phyloP scores from a whole-genome alignment of 2,797 vertebrate genomes.

The Apogon hyalosoma region DNA sequence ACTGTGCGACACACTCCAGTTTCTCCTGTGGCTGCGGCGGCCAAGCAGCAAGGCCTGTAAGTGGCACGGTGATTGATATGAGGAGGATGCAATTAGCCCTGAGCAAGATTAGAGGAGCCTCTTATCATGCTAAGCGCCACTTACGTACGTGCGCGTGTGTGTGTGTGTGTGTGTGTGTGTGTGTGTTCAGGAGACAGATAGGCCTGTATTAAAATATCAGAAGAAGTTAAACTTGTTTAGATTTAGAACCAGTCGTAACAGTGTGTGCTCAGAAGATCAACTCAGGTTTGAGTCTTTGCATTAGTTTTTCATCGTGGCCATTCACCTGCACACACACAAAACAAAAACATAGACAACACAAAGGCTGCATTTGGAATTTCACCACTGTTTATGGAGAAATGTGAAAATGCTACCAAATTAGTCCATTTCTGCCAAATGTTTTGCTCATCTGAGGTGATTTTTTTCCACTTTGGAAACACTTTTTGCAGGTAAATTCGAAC shows the following conservation, averaged over 20 bases:
- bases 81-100: constrained; percentile 58
- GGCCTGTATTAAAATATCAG: neutral
- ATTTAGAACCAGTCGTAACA: constrained; percentile 9
- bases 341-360: no score
- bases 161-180: constrained; percentile 11
- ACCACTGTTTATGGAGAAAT: no score
- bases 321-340: no score
- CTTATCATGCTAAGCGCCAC: constrained; percentile 52
- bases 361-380: no score
- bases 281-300: neutral
- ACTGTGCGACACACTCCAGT: constrained; percentile 10
- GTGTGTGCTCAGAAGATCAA: constrained; percentile 4
- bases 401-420: no score
- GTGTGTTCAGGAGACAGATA: neutral
- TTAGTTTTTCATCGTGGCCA: no score
- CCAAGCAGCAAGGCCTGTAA: constrained; percentile 17
- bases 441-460: no score
- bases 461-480: no score
- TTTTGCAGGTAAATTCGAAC: no score
- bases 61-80: constrained; percentile 56
- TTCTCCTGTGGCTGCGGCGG: neutral
- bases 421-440: no score
- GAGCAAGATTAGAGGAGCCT: constrained; percentile 53
- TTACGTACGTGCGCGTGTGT: constrained; percentile 20
- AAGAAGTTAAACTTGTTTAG: constrained; percentile 8